These are phyloP conservation scores for Emmelina monodactyla DNA, from an alignment of 2,888 invertebrate species.

Conservation along the genomic window DNA sequence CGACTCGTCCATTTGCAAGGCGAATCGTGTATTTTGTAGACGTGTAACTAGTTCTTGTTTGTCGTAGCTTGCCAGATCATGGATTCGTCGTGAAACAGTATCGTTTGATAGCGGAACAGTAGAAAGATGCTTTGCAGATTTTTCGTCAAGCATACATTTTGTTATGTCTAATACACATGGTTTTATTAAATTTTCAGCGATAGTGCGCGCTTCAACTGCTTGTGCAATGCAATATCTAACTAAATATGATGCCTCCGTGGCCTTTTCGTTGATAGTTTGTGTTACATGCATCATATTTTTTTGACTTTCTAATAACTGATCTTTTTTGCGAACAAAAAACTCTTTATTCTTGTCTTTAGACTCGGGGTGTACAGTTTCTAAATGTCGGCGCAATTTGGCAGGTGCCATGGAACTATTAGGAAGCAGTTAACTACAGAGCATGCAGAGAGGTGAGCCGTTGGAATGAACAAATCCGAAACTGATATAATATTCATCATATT, in stretches of 20 bases:
- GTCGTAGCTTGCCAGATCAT: slow-evolving; percentile 22
- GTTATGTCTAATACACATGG: slow-evolving; percentile 20
- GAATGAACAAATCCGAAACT: slow-evolving; percentile 21
- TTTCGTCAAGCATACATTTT: slow-evolving; percentile 23
- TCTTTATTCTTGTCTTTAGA: slow-evolving; percentile 19
- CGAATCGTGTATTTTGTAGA: slow-evolving; percentile 17
- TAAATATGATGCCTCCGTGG: slow-evolving; percentile 22
- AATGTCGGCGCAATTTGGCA: slow-evolving; percentile 19
- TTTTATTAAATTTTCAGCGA: slow-evolving; percentile 17
- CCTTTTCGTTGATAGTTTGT: slow-evolving; percentile 20
- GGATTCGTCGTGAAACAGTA: slow-evolving; percentile 24
- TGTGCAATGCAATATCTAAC: slow-evolving; percentile 21
- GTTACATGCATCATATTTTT: slow-evolving; percentile 17
- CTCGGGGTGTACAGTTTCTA: slow-evolving; percentile 18
- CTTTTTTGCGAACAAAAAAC: slow-evolving; percentile 17
- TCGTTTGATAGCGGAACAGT: slow-evolving; percentile 24
- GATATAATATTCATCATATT: slow-evolving; percentile 19
- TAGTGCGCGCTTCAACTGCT: slow-evolving; percentile 22
- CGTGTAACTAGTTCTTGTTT: slow-evolving; percentile 21
- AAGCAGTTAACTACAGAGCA: slow-evolving; percentile 17
- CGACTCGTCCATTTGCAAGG: slow-evolving; percentile 23
- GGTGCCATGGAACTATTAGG: slow-evolving; percentile 20
- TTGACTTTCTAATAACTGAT: slow-evolving; percentile 17
- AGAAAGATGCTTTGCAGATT: slow-evolving; percentile 22
- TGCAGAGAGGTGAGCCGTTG: slow-evolving; percentile 18